These are phyloP conservation scores for Barnardius zonarius DNA, from an alignment of 2,113 vertebrate genomes.

Conservation along the genomic window DNA sequence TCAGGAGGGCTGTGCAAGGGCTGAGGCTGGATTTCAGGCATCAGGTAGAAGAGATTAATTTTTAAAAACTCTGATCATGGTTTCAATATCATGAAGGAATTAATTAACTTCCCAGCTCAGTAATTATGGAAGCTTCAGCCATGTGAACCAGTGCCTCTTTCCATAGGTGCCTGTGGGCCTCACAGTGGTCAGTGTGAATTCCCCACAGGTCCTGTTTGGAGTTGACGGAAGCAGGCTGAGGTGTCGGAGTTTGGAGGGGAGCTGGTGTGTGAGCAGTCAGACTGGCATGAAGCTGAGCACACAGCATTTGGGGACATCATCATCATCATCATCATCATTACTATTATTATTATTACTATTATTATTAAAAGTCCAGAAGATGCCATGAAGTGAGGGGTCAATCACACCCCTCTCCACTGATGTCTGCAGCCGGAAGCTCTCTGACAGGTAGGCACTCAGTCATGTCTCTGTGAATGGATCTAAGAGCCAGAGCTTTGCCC, in stretches of 20 bases:
- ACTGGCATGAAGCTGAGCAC: not conserved
- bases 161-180: not conserved
- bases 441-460: fast-evolving
- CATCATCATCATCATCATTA: no score
- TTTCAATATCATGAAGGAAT: not conserved
- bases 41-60: not conserved
- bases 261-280: not conserved
- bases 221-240: not conserved
- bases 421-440: not conserved
- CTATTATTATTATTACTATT: not conserved
- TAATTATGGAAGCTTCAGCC: not conserved
- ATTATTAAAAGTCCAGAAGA: not conserved
- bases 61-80: not conserved
- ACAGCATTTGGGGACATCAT: not conserved
- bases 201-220: not conserved
- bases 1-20: not conserved
- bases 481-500: not conserved
- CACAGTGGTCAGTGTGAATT: not conserved
- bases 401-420: not conserved
- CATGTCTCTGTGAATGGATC: not conserved
- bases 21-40: not conserved
- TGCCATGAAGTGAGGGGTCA: not conserved
- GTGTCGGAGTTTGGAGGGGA: fast-evolving
- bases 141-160: not conserved
- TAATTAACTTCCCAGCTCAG: slow-evolving; percentile 6